Percentiles rank a stretch among this genome's conserved stretches.
These are phyloP conservation scores for Acrocephalus kingi DNA, from an alignment of 2,113 vertebrate species.

Conservation along the genomic window DNA sequence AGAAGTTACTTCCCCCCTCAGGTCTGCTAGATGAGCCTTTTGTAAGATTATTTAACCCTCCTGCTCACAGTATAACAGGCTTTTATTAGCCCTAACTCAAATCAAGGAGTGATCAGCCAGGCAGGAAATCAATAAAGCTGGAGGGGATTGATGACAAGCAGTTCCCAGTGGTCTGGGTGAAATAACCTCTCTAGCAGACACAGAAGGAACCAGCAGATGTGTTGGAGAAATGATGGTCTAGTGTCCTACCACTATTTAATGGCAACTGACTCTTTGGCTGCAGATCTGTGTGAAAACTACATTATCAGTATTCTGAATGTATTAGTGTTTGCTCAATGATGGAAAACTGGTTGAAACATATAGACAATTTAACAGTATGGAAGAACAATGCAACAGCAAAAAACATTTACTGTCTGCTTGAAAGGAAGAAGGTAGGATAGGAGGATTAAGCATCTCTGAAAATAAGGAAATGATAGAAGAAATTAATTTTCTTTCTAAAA, in stretches of 20 bases:
- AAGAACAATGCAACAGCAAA: not conserved
- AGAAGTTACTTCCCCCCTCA: not conserved
- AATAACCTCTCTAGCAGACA: not conserved
- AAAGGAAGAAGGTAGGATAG: not conserved
- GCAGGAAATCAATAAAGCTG: not conserved
- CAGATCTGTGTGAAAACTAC: not conserved
- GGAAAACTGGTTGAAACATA: not conserved
- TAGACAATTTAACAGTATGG: not conserved
- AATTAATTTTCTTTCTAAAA: not conserved
- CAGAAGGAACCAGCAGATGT: not conserved
- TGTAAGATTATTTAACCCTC: not conserved
- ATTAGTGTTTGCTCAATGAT: not conserved
- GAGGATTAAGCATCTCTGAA: not conserved
- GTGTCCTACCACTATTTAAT: not conserved
- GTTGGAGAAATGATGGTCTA: not conserved
- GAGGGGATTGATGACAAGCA: not conserved
- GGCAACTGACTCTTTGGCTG: not conserved
- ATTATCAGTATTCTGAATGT: not conserved
- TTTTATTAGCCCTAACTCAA: not conserved
- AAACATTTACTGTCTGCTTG: not conserved
- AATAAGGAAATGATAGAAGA: not conserved
- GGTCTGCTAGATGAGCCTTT: not conserved
- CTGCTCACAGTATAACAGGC: not conserved
- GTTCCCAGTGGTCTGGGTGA: not conserved
- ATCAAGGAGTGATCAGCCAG: not conserved